These are phyloP conservation scores for Trachops cirrhosus DNA, from an alignment of 2,797 vertebrate species.

Conservation along the genomic window DNA sequence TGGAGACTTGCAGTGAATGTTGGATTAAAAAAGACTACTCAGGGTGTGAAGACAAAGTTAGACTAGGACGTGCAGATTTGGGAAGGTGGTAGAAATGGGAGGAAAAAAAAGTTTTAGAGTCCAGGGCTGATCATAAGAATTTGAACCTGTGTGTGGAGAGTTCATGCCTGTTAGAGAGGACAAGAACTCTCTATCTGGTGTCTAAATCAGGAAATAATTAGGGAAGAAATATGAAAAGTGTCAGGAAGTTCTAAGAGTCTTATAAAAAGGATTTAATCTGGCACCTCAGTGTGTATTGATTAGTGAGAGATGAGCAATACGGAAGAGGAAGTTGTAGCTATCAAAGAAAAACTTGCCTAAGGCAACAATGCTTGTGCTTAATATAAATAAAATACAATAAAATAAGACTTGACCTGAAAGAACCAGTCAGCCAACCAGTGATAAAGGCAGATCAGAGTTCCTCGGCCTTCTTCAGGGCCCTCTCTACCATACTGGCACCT, in stretches of 20 bases:
- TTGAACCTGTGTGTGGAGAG: neutral
- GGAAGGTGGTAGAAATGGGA: neutral
- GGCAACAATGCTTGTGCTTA: neutral
- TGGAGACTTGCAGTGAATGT: neutral
- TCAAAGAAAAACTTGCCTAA: conserved; percentile 13
- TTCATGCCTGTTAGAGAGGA: neutral
- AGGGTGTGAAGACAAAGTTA: neutral
- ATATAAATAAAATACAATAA: conserved; percentile 47
- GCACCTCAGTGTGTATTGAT: conserved; percentile 58
- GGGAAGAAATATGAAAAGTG: conserved; percentile 56
- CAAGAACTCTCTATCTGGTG: conserved; percentile 1
- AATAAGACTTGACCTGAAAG: neutral
- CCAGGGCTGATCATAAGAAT: neutral
- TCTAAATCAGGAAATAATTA: conserved; percentile 69
- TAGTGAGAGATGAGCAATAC: neutral
- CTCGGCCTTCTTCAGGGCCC: neutral
- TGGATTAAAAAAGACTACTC: neutral
- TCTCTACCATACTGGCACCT: neutral
- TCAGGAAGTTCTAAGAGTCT: conserved; percentile 56
- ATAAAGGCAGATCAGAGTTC: neutral
- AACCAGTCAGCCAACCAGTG: neutral
- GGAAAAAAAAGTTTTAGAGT: neutral
- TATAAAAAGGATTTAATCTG: conserved; percentile 53
- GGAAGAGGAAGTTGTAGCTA: conserved; percentile 47
- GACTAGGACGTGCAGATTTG: neutral